Evolutionary conservation across 2,888 invertebrate species (phyloP).

Genomic region (Cantharis flavilabris): DNA sequence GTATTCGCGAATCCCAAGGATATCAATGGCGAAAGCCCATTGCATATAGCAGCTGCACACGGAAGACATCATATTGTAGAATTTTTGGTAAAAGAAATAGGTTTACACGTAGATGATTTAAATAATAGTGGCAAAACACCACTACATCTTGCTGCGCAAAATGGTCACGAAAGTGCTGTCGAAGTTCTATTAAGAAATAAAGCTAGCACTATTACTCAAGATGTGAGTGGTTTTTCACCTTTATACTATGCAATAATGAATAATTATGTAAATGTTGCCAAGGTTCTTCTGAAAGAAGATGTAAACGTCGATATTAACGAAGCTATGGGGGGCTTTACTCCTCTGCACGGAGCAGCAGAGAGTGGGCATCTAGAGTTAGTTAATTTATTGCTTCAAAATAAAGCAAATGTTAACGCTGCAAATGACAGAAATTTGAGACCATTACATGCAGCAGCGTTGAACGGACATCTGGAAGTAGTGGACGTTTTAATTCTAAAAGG

Average conservation of each 20-base stretch:
- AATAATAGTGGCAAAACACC: neutral
- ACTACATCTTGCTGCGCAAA: neutral
- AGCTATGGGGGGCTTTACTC: neutral
- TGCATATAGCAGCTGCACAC: neutral
- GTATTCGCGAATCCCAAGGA: neutral
- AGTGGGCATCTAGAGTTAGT: neutral
- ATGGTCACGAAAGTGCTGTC: neutral
- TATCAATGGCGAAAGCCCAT: neutral
- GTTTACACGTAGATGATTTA: neutral
- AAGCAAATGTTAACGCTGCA: neutral
- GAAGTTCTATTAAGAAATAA: neutral
- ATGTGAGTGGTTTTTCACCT: neutral
- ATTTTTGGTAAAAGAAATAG: neutral
- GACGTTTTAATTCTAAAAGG: neutral
- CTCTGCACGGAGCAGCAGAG: neutral
- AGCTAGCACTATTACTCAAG: neutral
- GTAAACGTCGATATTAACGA: neutral
- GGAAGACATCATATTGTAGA: neutral
- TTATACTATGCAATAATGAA: neutral
- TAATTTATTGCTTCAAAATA: neutral
- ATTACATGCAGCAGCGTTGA: neutral
- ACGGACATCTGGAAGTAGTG: neutral
- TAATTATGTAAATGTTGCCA: neutral
- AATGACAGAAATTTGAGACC: neutral
- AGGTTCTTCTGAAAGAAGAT: neutral